Conservation (phyloP, 1,140 invertebrate species). For the Magallana angulata region DNA sequence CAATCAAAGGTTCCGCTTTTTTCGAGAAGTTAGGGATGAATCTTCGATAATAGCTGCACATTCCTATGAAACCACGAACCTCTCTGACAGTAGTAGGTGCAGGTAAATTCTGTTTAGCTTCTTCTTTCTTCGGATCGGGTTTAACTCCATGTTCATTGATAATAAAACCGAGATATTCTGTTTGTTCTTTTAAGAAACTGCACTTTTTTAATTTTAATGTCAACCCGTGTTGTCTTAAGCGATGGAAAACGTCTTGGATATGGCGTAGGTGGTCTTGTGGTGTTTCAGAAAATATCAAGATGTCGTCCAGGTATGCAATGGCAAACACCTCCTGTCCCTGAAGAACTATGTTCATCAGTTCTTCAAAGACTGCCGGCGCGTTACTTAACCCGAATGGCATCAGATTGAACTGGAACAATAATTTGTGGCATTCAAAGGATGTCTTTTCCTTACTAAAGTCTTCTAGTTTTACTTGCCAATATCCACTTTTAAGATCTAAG, state of each 20-base stretch:
- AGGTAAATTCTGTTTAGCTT: constrained; percentile 2
- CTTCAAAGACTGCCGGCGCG: constrained; percentile 46
- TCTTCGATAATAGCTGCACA: too few relatives aligned
- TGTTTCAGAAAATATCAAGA: constrained; percentile 36
- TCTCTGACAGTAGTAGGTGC: too few relatives aligned
- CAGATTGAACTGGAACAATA: constrained; percentile 51
- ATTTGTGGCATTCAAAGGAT: constrained; percentile 43
- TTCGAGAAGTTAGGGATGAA: too few relatives aligned
- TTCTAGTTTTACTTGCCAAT: constrained; percentile 78
- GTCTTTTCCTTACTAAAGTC: constrained; percentile 59
- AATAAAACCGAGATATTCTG: constrained; percentile 25
- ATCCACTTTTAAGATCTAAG: constrained; percentile 68
- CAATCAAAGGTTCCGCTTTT: too few relatives aligned
- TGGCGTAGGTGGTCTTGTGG: constrained; percentile 1
- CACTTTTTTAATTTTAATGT: constrained; percentile 37
- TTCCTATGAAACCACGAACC: too few relatives aligned
- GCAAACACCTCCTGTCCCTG: neutral
- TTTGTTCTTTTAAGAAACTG: constrained; percentile 12
- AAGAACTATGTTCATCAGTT: neutral
- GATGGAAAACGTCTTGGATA: neutral
- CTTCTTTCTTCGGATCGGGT: constrained; percentile 60
- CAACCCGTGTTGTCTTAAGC: neutral
- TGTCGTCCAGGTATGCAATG: constrained; percentile 13
- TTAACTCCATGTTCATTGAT: constrained; percentile 15
- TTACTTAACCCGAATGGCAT: constrained; percentile 56